Percentiles rank a stretch among this genome's conserved stretches.
phyloP scores from a whole-genome alignment of 2,113 vertebrate species.

The Pipa parva region DNA sequence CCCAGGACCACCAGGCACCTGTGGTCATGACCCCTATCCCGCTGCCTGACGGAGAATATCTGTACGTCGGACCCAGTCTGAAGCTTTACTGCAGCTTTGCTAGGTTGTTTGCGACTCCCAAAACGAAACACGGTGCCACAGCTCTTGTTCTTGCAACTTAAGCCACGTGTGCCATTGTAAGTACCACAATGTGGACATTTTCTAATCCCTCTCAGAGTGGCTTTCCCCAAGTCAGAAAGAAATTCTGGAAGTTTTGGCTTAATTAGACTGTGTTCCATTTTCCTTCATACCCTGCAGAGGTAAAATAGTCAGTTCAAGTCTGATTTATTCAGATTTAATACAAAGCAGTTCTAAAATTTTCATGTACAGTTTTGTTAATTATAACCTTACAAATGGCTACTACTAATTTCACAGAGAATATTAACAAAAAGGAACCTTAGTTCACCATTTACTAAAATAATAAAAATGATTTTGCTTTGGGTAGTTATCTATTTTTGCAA shows the following conservation, averaged over 20 bases:
- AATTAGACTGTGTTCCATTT: constrained; percentile 59
- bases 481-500: too few species aligned
- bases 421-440: too few species aligned
- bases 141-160: constrained; percentile 91
- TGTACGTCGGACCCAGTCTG: constrained; percentile 67
- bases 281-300: constrained; percentile 42
- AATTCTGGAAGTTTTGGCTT: constrained; percentile 73
- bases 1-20: constrained; percentile 83
- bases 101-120: constrained; percentile 55
- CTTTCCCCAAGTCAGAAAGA: constrained; percentile 83
- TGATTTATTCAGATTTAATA: too few species aligned
- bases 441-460: too few species aligned
- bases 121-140: constrained; percentile 80
- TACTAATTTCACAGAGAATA: too few species aligned
- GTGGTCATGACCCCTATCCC: constrained; percentile 66
- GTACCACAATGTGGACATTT: constrained; percentile 85
- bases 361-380: too few species aligned
- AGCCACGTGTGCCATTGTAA: constrained; percentile 86
- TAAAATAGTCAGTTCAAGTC: background rate
- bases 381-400: too few species aligned
- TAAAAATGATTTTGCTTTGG: too few species aligned
- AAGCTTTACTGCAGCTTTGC: constrained; percentile 71
- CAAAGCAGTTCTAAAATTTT: too few species aligned
- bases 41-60: constrained; percentile 80
- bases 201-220: constrained; percentile 82